Percentiles rank a stretch among this genome's conserved stretches.
Evolutionary conservation across 1,140 invertebrate species (phyloP).

Genomic region (Nixonia krombeini): DNA sequence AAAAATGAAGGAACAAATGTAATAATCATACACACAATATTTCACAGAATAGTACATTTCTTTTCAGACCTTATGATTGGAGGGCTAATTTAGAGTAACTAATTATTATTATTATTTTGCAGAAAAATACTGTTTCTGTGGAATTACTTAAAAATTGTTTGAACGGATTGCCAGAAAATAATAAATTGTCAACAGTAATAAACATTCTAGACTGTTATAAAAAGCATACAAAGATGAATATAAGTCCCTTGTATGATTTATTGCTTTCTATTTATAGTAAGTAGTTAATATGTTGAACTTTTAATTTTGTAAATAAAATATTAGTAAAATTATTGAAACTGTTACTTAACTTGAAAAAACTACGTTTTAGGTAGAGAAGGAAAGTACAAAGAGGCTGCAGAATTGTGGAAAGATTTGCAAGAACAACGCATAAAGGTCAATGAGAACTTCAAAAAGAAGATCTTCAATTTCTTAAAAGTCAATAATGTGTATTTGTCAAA

Average conservation of each 20-base stretch:
- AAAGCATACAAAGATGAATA: constrained; percentile 56
- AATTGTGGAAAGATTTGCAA: constrained; percentile 68
- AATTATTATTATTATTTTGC: constrained; percentile 11
- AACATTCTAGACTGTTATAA: constrained; percentile 54
- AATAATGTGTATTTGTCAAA: constrained; percentile 22
- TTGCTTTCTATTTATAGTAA: constrained; percentile 72
- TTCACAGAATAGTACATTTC: too few species aligned
- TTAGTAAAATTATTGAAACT: not conserved
- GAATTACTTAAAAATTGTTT: constrained; percentile 69
- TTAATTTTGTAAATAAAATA: constrained; percentile 7
- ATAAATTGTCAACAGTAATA: constrained; percentile 14
- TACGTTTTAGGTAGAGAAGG: constrained; percentile 67
- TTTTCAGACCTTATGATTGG: too few species aligned
- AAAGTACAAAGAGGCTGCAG: constrained; percentile 62
- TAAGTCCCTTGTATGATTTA: constrained; percentile 64
- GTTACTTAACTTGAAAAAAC: constrained; percentile 6
- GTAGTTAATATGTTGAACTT: constrained; percentile 68
- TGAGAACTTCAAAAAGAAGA: constrained; percentile 59
- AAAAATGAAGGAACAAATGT: too few species aligned
- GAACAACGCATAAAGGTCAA: constrained; percentile 61
- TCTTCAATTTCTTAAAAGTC: constrained; percentile 56
- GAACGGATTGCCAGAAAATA: constrained; percentile 65
- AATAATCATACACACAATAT: too few species aligned
- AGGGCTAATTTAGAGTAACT: too few species aligned
- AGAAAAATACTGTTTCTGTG: constrained; percentile 58